Conservation (phyloP, 2,888 invertebrate species). For the Pinctada fucata region DNA sequence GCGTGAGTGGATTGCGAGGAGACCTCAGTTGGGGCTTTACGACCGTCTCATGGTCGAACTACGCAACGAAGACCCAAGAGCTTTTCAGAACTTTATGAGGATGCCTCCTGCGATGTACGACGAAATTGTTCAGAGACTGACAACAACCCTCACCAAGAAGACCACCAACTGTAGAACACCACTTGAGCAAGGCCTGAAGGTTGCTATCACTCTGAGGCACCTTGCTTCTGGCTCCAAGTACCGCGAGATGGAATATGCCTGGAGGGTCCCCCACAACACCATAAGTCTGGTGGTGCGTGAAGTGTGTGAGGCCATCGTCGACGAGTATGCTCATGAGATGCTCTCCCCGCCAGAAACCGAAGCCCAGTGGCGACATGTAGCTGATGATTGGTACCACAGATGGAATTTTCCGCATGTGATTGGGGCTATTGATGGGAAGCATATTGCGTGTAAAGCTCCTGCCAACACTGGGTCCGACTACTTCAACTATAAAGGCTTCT, state of each 20-base stretch:
- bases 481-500: no score
- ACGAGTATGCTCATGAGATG: slow-evolving; percentile 47
- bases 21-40: neutral
- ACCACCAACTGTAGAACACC: slow-evolving; percentile 36
- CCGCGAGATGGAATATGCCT: slow-evolving; percentile 43
- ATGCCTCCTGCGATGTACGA: slow-evolving; percentile 52
- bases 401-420: no score
- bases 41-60: neutral
- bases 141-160: slow-evolving; percentile 46
- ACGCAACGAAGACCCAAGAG: neutral
- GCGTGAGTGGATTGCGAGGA: no score
- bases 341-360: no score
- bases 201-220: slow-evolving; percentile 45
- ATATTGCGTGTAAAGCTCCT: no score
- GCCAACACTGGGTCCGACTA: no score
- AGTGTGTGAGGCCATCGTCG: slow-evolving; percentile 47
- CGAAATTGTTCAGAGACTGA: slow-evolving; percentile 39
- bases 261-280: slow-evolving; percentile 51
- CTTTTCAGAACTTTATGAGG: slow-evolving; percentile 50
- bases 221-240: slow-evolving; percentile 47
- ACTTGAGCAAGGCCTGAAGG: slow-evolving; percentile 39
- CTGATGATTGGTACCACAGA: no score
- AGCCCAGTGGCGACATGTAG: no score
- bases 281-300: slow-evolving; percentile 41
- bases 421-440: no score